These are phyloP conservation scores for Catharus minimus DNA, from an alignment of 2,113 vertebrate species.

Conservation along the genomic window DNA sequence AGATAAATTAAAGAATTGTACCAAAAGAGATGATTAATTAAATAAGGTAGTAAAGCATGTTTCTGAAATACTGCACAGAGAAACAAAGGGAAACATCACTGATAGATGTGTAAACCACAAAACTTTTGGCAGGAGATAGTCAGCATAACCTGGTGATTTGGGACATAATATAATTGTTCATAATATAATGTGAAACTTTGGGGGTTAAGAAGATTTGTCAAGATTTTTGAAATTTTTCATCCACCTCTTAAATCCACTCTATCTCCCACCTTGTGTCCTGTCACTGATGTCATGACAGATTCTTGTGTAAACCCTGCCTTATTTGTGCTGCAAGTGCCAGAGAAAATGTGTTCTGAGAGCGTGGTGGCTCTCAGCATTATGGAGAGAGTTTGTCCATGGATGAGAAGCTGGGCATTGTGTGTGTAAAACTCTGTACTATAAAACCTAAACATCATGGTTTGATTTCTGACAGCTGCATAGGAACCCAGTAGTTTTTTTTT, in stretches of 20 bases:
- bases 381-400: not conserved
- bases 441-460: not conserved
- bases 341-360: not conserved
- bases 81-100: not conserved
- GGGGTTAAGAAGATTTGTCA: not conserved
- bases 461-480: slow-evolving; percentile 14
- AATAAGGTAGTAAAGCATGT: not conserved
- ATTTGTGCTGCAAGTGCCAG: not conserved
- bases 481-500: not conserved
- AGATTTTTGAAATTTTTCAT: not conserved
- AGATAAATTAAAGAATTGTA: not conserved
- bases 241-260: not conserved
- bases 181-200: not conserved
- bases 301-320: not conserved
- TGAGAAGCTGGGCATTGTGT: not conserved
- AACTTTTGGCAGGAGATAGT: not conserved
- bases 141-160: not conserved
- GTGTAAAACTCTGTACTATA: not conserved
- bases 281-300: not conserved
- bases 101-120: not conserved
- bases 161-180: not conserved
- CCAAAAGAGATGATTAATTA: not conserved
- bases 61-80: not conserved
- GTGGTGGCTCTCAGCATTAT: not conserved
- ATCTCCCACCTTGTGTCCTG: not conserved